These are phyloP conservation scores for Chrysodeixis includens DNA, from an alignment of 2,888 invertebrate genomes.

Conservation along the genomic window DNA sequence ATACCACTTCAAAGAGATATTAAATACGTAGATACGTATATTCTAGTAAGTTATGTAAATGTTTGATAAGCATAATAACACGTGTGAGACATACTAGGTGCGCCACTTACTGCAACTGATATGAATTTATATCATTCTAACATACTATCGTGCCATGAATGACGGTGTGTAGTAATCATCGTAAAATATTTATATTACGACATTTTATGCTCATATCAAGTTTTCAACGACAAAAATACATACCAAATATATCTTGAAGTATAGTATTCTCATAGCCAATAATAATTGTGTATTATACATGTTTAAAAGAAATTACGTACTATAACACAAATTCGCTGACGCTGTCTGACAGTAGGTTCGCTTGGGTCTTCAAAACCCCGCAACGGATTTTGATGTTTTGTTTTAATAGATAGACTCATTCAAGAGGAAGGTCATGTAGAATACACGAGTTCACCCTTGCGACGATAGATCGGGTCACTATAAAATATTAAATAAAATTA, in stretches of 20 bases:
- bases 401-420: too few relatives aligned
- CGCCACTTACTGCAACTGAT: constrained; percentile 3
- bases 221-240: neutral
- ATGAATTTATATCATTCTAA: neutral
- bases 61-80: neutral
- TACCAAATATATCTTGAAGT: too few relatives aligned
- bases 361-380: too few relatives aligned
- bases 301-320: too few relatives aligned
- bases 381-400: too few relatives aligned
- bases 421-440: too few relatives aligned
- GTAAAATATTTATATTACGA: constrained; percentile 2
- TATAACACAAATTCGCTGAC: too few relatives aligned
- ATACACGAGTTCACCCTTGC: too few relatives aligned
- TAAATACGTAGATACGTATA: neutral
- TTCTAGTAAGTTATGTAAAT: neutral
- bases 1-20: neutral
- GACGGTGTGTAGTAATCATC: constrained; percentile 3
- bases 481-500: neutral
- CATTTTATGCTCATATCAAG: neutral
- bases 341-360: too few relatives aligned
- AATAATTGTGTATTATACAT: too few relatives aligned
- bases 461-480: too few relatives aligned
- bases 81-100: constrained; percentile 4
- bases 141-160: neutral
- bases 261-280: too few relatives aligned